A percentile compares a stretch with the other conserved stretches of the same genome.
Evolutionary conservation across 2,888 invertebrate genomes (phyloP).

Genomic region (Pseudeuparius sepicola): DNA sequence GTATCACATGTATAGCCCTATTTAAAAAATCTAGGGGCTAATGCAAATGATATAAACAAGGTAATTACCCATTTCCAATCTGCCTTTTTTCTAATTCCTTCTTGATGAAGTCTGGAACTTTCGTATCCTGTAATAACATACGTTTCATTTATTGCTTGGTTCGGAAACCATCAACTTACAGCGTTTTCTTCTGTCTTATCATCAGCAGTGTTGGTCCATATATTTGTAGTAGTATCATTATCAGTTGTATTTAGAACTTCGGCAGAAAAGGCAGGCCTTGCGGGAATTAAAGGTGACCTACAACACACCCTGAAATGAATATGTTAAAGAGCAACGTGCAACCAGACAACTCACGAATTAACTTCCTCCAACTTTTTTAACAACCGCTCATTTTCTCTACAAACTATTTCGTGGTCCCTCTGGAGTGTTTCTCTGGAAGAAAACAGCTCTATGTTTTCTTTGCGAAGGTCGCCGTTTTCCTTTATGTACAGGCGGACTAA

Average conservation of each 20-base stretch:
- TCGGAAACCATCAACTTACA: too few relatives aligned
- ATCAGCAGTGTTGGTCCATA: slow-evolving; percentile 81
- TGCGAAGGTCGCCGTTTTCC: slow-evolving; percentile 66
- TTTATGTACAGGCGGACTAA: slow-evolving; percentile 77
- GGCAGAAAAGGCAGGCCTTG: slow-evolving; percentile 62
- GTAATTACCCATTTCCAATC: too few relatives aligned
- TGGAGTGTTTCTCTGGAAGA: slow-evolving; percentile 68
- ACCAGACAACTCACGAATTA: slow-evolving; percentile 70
- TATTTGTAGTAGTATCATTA: slow-evolving; percentile 41
- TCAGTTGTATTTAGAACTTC: slow-evolving; percentile 32
- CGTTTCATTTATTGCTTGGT: too few relatives aligned
- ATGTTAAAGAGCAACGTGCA: too few relatives aligned
- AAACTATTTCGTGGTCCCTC: slow-evolving; percentile 82
- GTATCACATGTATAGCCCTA: too few relatives aligned
- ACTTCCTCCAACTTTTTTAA: slow-evolving; percentile 81
- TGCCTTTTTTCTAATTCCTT: slow-evolving; percentile 52
- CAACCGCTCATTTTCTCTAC: slow-evolving; percentile 82
- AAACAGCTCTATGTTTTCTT: slow-evolving; percentile 80
- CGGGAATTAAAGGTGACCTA: slow-evolving; percentile 72
- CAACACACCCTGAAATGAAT: slow-evolving; percentile 66
- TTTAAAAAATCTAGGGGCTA: too few relatives aligned
- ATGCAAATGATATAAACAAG: too few relatives aligned
- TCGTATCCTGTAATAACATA: too few relatives aligned
- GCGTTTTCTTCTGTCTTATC: too few relatives aligned
- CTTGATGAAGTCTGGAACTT: slow-evolving; percentile 53